phyloP scores from a whole-genome alignment of 2,113 vertebrate species.

The Craseonycteris thonglongyai region DNA sequence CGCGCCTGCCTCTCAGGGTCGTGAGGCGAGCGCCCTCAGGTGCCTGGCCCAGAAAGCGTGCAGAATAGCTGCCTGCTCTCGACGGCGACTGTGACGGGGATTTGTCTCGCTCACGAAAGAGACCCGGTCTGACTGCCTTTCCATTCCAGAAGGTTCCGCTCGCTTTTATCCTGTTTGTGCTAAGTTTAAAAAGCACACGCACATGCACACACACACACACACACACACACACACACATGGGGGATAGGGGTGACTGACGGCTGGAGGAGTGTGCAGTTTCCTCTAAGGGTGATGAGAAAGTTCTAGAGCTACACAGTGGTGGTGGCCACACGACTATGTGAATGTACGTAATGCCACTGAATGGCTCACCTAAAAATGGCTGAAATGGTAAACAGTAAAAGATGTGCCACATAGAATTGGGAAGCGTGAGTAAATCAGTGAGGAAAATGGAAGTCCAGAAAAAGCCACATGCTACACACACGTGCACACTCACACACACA shows the following conservation, averaged over 20 bases:
- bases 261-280: not conserved
- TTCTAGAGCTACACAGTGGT: not conserved
- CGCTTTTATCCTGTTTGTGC: not conserved
- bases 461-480: rapidly evolving
- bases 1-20: rapidly evolving
- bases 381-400: not conserved
- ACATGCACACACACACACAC: rapidly evolving
- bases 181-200: not conserved
- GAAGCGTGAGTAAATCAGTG: not conserved
- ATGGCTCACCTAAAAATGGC: rapidly evolving
- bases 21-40: not conserved
- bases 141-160: not conserved
- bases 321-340: rapidly evolving
- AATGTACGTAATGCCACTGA: rapidly evolving
- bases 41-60: not conserved
- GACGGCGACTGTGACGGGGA: rapidly evolving
- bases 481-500: no score
- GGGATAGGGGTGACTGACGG: no score
- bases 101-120: not conserved
- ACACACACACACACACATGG: rapidly evolving
- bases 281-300: not conserved
- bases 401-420: no score
- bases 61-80: rapidly evolving
- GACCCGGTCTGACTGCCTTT: not conserved
- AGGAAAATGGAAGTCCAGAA: not conserved